These are phyloP conservation scores for Tiliqua scincoides DNA, from an alignment of 2,113 vertebrate genomes.

Conservation along the genomic window DNA sequence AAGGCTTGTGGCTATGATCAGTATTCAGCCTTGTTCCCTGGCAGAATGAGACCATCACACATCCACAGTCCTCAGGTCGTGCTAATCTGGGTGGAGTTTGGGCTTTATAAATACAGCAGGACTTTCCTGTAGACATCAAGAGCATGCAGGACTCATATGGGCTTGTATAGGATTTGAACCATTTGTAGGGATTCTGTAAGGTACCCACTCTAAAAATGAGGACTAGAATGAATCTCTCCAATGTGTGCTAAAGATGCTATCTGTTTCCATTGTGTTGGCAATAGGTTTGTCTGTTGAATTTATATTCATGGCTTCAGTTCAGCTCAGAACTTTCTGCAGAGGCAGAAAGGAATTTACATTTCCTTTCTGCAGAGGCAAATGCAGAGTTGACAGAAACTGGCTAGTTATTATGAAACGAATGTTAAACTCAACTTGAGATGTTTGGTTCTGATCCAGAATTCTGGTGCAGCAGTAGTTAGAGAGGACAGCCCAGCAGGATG, in stretches of 20 bases:
- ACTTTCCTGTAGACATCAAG: no score
- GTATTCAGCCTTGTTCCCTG: neutral
- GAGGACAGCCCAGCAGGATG: neutral
- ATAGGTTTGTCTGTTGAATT: constrained; percentile 52
- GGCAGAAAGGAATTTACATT: constrained; percentile 63
- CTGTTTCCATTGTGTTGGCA: constrained; percentile 59
- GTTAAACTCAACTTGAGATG: constrained; percentile 32
- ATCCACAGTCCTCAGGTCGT: neutral
- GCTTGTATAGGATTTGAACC: no score
- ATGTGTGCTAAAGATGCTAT: constrained; percentile 48
- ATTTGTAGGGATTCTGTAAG: no score
- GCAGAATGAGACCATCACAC: no score
- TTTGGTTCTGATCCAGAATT: neutral
- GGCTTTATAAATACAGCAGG: no score
- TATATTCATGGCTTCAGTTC: constrained; percentile 45
- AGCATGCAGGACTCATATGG: no score
- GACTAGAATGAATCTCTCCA: no score
- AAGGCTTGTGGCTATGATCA: neutral
- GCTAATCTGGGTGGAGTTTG: neutral
- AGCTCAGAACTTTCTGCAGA: constrained; percentile 53
- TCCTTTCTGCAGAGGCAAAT: constrained; percentile 57
- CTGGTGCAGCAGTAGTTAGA: neutral
- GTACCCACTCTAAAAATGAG: no score
- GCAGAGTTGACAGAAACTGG: constrained; percentile 14
- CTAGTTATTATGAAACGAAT: constrained; percentile 30